These are phyloP conservation scores for Gavia stellata DNA, from an alignment of 2,113 vertebrate genomes.

Conservation along the genomic window DNA sequence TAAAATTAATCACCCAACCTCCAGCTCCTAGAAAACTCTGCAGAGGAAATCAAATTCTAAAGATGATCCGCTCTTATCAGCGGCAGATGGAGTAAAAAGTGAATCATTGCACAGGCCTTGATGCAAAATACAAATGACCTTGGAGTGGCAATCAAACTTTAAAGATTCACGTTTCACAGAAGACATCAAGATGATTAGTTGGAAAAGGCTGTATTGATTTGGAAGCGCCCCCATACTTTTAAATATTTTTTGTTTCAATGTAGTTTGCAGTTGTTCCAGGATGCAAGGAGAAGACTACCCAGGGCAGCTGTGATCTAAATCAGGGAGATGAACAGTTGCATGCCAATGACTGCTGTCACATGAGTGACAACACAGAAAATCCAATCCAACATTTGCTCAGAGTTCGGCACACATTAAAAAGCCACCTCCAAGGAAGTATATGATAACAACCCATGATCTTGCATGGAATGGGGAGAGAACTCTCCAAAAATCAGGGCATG, in stretches of 20 bases:
- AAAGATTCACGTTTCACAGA: neutral
- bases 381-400: neutral
- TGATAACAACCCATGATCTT: neutral
- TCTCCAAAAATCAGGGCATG: neutral
- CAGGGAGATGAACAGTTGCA: accelerated
- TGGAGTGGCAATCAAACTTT: neutral
- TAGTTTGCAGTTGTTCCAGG: neutral
- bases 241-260: neutral
- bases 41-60: neutral
- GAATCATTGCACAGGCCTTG: neutral
- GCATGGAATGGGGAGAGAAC: neutral
- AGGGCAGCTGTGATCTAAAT: neutral
- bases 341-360: neutral
- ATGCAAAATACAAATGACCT: neutral
- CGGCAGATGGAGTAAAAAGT: neutral
- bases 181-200: neutral
- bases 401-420: neutral
- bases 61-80: constrained; percentile 11
- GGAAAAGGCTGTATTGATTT: neutral
- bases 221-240: neutral
- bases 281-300: neutral
- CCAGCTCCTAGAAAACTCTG: constrained; percentile 1
- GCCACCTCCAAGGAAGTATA: neutral
- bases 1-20: constrained; percentile 12
- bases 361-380: neutral